Base-by-base conservation (phyloP, 2,888 invertebrate genomes). In the Hemicrepidius hirtus region DNA sequence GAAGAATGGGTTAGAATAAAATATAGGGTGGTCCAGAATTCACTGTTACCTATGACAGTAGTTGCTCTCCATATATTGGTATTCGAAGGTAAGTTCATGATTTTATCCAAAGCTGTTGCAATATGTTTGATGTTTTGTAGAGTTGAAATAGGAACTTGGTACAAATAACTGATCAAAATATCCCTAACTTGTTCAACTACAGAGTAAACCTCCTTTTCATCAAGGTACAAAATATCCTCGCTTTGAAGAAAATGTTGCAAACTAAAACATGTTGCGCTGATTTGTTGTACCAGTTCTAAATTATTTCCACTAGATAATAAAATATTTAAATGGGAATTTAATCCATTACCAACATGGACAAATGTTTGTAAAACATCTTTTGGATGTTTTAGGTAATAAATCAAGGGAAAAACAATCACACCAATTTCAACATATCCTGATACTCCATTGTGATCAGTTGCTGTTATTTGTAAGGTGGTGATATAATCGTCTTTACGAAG, bases 221-320 rank as follows among this genome's bases (percentile, higher is more conserved):
- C 13, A 3, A 21, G 20, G 10, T 24, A 10, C 12, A 21, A 9
- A 9, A 9, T 24, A 46, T 46, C 46, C 0, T 5, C 4, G 6
- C 12, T 10, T 20, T 20, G n/a, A 10, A 20, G 12, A 59, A 68
- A 46, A 0, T 68, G 16, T 6, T 35, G 13, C 5, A 59, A 10
- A 6, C 59, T 35, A 18, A 9, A 16, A 10, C 46, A 20, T 6
- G 21, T 21, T 18, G 68, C 59, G 16, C 21, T 35, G 18, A 59
- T 59, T 24, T 59, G 59, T 13, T 57, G 59, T 7, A 68, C 32
- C 3, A 68, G 10, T 44, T 46, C 68, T 21, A 35, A 16, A 12
- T 59, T 18, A 18, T 28, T 57, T 32, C 59, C 59, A n/a, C 46
- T 21, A 7, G 16, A 7, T 7, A 59, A 12, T 6, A 46, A 7